phyloP scores from a whole-genome alignment of 2,888 invertebrate species.

The Ochlodes sylvanus region DNA sequence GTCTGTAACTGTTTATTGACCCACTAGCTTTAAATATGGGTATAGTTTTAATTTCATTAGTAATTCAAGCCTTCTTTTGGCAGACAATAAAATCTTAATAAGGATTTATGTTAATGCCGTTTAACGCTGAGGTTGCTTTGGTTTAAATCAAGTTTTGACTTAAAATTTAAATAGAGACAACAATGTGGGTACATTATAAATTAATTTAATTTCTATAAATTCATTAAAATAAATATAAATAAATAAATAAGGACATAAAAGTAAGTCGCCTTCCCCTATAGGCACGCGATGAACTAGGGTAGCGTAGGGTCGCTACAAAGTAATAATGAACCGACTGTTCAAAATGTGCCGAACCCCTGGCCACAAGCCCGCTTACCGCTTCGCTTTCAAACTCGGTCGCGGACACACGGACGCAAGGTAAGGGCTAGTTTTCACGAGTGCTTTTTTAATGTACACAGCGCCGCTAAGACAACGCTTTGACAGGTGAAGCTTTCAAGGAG shows the following conservation, averaged over 20 bases:
- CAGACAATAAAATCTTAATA: neutral
- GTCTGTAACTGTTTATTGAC: constrained; percentile 38
- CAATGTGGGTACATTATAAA: no score
- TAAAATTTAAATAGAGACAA: no score
- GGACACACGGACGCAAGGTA: constrained; percentile 48
- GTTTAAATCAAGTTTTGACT: no score
- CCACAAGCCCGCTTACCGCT: constrained; percentile 62
- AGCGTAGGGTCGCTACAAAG: no score
- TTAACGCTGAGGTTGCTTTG: neutral
- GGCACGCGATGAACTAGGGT: no score
- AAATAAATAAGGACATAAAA: no score
- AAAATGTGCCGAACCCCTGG: constrained; percentile 54
- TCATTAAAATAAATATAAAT: no score
- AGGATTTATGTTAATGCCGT: neutral
- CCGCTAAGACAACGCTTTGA: constrained; percentile 22
- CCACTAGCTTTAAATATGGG: constrained; percentile 26
- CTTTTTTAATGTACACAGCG: constrained; percentile 26
- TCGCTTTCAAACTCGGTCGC: constrained; percentile 73
- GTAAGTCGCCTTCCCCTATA: no score
- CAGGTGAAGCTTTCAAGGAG: constrained; percentile 1
- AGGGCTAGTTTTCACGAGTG: constrained; percentile 34
- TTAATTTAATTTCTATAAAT: no score
- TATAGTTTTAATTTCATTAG: neutral
- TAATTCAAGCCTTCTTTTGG: constrained; percentile 7
- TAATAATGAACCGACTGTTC: neutral